Evolutionary conservation across 2,797 vertebrate genomes (phyloP), one percentile per base, ranked within the genome.

Genomic region (Nothura maculosa): DNA sequence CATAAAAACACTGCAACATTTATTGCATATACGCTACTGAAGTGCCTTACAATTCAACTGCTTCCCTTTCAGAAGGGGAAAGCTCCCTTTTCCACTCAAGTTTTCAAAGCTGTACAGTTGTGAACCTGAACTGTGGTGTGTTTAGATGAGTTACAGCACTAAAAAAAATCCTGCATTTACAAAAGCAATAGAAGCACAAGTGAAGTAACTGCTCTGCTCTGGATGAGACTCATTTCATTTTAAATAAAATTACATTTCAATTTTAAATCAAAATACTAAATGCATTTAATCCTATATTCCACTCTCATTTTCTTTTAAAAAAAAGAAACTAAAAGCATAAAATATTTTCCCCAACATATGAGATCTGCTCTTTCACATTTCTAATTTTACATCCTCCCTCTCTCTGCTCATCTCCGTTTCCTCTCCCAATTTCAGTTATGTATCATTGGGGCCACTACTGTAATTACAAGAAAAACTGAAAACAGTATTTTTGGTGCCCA

Each of bases 401-500:
- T 81, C 81, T 25, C 48, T 38, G 40, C 30, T 70, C 30, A 4
- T 4, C 22, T 43, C 57, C 42, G 34, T 30, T 85, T 91, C 47
- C 73, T 67, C 70, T 63, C 64, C 16, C 40, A 34, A 6, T 74
- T 87, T 89, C 84, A 80, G 64, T 42, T 57, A 85, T 5, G 8
- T 11, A 50, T 64, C 43, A 48, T 62, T 57, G 79, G 19, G 22
- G 54, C 61, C 87, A 82, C 52, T 67, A 20, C 0, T 0, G 54
- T 36, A 80, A 81, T 21, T 85, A 61, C 19, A 68, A 32, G 42
- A 61, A 77, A 84, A 86, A 92, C 43, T 28, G 61, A 91, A 91
- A 94, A 28, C 25, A n/a, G 10, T 40, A 12, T 63, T 85, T 89
- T 9, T 64, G 25, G 57, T 68, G 69, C 74, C 24, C 54, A 77